Base-by-base conservation (phyloP, 2,797 vertebrate genomes). In the Poeciliopsis infans region DNA sequence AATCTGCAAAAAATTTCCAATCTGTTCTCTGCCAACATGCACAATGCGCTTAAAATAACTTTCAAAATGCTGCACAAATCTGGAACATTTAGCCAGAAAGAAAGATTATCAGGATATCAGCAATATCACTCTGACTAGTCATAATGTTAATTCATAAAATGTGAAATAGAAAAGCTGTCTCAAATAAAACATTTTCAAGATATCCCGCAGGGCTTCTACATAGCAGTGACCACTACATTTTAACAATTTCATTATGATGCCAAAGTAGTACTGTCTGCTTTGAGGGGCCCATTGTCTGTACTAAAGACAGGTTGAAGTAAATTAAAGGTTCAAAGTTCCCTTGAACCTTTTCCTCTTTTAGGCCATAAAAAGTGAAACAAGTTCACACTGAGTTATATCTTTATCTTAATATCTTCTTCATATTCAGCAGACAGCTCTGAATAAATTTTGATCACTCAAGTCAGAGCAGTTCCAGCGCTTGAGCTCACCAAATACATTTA, bases 171-270 rank as follows among this genome's bases (percentile, higher is more conserved):
- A 51, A 23, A 20, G 49, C 49, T 51, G 18, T 7, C 49, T 51
- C 49, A 7, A 23, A 7, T 51, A 51, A 51, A 51, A 51, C 18
- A 51, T 51, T 51, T 51, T 51, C 49, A 51, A 7, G 6, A 51
- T 51, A 7, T 51, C 18, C 47, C 47, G 0, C 49, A 23, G 6
- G 53, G 45, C 4, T 72, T 72, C 28, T 46, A 49, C 70, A 49
- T 16, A 10, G 70, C 46, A 28, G 47, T 12, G 28, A 46, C 28
- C 70, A 49, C 70, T 72, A 72, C 28, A 31, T 72, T 45, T 72
- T 49, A 46, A 72, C 70, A 72, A 31, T 72, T 72, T 72, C 46
- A 31, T 49, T 28, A 49, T 31, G 70, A 49, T 72, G 70, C 46
- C 31, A 72, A 49, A 18, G 45, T 72, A 72, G 33, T 49, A 18